Percentiles rank a stretch among this genome's conserved stretches.
Evolutionary conservation across 37 sponge, comb jelly and placozoan genomes (phyloP).

Genomic region (Tethya wilhelma): DNA sequence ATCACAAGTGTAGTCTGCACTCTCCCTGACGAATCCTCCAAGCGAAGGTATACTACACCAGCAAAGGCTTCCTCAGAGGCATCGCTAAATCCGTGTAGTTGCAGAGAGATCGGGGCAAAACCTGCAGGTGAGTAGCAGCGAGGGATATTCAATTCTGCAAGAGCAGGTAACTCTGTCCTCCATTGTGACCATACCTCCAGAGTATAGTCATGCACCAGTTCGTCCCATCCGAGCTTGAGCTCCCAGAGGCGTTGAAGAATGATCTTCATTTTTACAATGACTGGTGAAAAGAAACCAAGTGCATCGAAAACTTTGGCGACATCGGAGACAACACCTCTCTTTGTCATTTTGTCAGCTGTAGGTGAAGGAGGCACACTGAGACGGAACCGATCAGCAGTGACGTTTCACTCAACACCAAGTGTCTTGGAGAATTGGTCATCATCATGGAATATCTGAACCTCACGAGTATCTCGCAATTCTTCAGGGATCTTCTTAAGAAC

Average conservation of each 20-base stretch:
- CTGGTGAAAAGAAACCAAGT: too few relatives aligned
- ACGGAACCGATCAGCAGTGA: constrained; percentile 19
- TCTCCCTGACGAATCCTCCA: constrained; percentile 3
- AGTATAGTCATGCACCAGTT: constrained; percentile 23
- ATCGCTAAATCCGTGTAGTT: constrained; percentile 46
- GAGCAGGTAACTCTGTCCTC: constrained; percentile 10
- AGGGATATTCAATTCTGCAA: constrained; percentile 7
- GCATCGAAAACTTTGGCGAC: constrained; percentile 44
- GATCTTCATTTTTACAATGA: too few relatives aligned
- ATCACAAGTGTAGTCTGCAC: constrained; percentile 29
- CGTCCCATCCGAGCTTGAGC: constrained; percentile 33
- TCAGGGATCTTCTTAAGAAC: constrained; percentile 32
- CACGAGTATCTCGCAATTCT: constrained; percentile 28
- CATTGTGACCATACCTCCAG: constrained; percentile 29
- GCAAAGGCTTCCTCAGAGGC: constrained; percentile 40
- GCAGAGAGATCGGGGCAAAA: too few relatives aligned
- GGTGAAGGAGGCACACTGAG: constrained; percentile 11
- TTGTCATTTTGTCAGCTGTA: neutral
- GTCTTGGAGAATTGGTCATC: constrained; percentile 9
- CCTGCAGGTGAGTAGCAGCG: constrained; percentile 27
- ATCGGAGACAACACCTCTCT: constrained; percentile 21
- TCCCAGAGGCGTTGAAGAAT: too few relatives aligned
- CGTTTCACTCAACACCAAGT: constrained; percentile 39
- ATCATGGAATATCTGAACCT: constrained; percentile 26
- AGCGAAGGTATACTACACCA: constrained; percentile 18